A percentile compares a stretch with the other conserved stretches of the same genome.
Conservation (phyloP, 2,113 vertebrate species). For the Steatornis caripensis region DNA sequence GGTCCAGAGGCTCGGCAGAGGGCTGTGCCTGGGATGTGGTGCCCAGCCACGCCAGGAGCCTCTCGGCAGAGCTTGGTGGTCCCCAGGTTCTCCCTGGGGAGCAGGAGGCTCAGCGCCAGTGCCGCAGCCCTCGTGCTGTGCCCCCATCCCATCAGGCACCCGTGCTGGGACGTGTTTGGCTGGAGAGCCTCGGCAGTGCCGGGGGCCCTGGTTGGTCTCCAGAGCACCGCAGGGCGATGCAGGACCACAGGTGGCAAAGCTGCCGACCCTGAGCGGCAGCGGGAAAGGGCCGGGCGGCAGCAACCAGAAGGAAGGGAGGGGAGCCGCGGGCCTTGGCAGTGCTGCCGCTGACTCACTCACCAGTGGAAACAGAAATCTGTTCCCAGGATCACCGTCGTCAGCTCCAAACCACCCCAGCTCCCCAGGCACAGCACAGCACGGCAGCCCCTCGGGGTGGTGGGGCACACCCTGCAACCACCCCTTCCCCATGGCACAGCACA, state of each 20-base stretch:
- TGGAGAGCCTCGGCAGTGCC: rapidly evolving
- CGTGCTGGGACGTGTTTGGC: rapidly evolving
- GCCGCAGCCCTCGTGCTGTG: not conserved
- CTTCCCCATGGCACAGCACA: rapidly evolving
- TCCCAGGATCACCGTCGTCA: not conserved
- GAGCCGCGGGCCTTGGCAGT: not conserved
- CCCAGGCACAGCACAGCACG: not conserved
- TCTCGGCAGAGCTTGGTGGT: rapidly evolving
- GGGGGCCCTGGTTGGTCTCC: rapidly evolving
- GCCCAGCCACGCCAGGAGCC: not conserved
- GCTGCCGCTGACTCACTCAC: not conserved
- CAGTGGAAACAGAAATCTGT: not conserved
- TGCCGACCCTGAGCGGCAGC: not conserved
- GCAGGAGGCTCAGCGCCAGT: not conserved
- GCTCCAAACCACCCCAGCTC: not conserved
- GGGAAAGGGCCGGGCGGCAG: not conserved
- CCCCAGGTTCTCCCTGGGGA: rapidly evolving
- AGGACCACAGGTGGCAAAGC: not conserved
- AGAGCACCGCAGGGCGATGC: not conserved
- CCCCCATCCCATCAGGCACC: not conserved
- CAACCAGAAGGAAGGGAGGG: constrained; percentile 30
- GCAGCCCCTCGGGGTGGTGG: rapidly evolving
- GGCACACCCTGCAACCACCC: not conserved
- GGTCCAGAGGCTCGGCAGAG: not conserved
- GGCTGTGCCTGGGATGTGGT: rapidly evolving